Base-by-base conservation (phyloP, 2,797 vertebrate genomes). In the Chanos chanos region DNA sequence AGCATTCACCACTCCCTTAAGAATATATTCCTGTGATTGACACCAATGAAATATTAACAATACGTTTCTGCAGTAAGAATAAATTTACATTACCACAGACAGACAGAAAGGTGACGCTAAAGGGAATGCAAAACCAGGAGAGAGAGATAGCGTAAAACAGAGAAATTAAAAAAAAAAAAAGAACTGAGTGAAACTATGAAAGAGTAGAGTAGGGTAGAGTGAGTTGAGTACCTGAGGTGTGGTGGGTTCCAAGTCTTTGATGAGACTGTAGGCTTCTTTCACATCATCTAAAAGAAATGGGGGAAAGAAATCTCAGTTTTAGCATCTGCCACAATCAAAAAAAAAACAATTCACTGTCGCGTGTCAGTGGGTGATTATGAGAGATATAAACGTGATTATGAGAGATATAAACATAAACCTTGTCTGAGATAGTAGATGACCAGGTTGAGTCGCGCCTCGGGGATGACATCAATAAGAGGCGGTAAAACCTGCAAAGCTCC, bases 341-440 rank as follows among this genome's bases (percentile, higher is more conserved):
- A n/a, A n/a, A n/a, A n/a, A n/a, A n/a, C n/a, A n/a, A n/a, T n/a
- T n/a, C n/a, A n/a, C n/a, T n/a, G n/a, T n/a, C n/a, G n/a, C n/a
- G n/a, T n/a, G n/a, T n/a, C n/a, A n/a, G n/a, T n/a, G n/a, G n/a
- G n/a, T n/a, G n/a, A n/a, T n/a, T n/a, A n/a, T n/a, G n/a, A n/a
- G n/a, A n/a, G n/a, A n/a, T n/a, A n/a, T n/a, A n/a, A n/a, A n/a
- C n/a, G n/a, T n/a, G n/a, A n/a, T n/a, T n/a, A n/a, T n/a, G n/a
- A n/a, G n/a, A n/a, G n/a, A n/a, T n/a, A n/a, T n/a, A n/a, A n/a
- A n/a, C n/a, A n/a, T n/a, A n/a, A 75, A 98, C 97, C 95, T 91
- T 99, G 96, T 69, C 91, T 89, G 57, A 99, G 94, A 77, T 97
- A 96, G 81, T 98, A 99, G 85, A 99, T 99, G 75, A 98, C 95